phyloP scores from a whole-genome alignment of 2,113 vertebrate genomes.

The Alouatta palliata region DNA sequence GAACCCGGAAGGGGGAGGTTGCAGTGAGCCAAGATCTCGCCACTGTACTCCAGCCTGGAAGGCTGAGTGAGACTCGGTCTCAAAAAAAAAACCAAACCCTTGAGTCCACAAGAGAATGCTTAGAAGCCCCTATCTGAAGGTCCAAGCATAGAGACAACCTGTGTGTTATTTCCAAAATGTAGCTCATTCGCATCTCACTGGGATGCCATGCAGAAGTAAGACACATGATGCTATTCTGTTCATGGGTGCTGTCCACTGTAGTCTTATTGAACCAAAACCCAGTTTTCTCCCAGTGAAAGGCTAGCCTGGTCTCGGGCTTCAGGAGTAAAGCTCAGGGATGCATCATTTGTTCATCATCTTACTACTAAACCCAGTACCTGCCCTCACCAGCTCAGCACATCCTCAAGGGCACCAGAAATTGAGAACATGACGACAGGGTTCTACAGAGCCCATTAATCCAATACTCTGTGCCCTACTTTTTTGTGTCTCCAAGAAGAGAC shows the following conservation, averaged over 20 bases:
- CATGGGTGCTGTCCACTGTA: rapidly evolving
- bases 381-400: background rate
- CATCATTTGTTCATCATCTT: background rate
- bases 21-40: too few species aligned
- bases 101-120: background rate
- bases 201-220: background rate
- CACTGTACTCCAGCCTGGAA: too few species aligned
- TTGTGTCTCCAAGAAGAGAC: background rate
- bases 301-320: background rate
- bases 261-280: background rate
- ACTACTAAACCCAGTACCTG: background rate
- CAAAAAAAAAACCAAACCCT: background rate
- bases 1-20: too few species aligned
- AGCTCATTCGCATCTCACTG: background rate
- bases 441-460: background rate
- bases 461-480: background rate
- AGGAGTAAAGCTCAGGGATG: background rate
- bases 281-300: background rate
- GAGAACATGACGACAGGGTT: background rate
- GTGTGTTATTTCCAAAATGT: background rate
- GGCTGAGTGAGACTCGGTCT: too few species aligned
- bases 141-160: background rate
- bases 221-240: background rate
- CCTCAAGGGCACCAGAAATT: background rate
- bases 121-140: background rate